Conservation (phyloP, 2,113 vertebrate genomes). For the Alethe diademata region DNA sequence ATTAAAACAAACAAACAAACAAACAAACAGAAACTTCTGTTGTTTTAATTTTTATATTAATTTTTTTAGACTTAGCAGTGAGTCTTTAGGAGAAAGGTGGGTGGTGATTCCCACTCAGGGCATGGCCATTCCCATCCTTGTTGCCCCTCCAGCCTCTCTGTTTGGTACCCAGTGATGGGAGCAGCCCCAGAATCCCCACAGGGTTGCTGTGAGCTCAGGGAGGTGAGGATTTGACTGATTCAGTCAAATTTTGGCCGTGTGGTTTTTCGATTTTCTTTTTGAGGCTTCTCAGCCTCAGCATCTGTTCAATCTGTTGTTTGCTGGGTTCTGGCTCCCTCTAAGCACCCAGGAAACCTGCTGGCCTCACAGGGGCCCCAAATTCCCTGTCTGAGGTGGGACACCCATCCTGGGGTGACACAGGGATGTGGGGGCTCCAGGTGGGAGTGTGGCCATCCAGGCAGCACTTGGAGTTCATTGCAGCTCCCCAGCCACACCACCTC, state of each 20-base stretch:
- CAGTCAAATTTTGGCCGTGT: background rate
- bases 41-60: background rate
- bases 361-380: background rate
- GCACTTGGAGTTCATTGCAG: background rate
- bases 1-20: too few relatives aligned
- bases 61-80: background rate
- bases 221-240: background rate
- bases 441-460: background rate
- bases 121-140: background rate
- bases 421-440: background rate
- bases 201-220: background rate
- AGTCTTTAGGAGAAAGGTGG: background rate
- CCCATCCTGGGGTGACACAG: rapidly evolving
- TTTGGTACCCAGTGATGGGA: background rate
- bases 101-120: background rate
- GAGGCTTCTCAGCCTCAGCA: background rate
- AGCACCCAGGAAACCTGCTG: background rate
- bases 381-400: rapidly evolving
- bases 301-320: background rate
- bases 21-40: too few relatives aligned
- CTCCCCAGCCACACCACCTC: background rate
- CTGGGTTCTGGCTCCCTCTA: background rate
- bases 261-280: background rate
- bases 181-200: background rate
- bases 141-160: background rate